Conservation (phyloP, 2,888 invertebrate genomes). For the Epistrophe grossulariae region DNA sequence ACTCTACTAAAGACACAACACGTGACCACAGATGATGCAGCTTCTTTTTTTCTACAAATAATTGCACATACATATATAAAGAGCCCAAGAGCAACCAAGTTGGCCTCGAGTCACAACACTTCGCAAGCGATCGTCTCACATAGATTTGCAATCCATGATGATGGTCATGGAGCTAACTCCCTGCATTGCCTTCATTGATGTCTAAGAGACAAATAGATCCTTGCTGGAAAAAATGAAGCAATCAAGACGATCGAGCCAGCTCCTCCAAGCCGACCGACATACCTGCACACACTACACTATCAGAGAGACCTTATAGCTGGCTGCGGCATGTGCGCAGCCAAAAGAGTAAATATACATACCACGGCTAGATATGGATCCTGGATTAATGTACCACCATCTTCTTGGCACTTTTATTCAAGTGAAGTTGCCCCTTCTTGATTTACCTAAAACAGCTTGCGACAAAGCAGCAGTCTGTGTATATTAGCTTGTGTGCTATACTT, state of each 20-base stretch:
- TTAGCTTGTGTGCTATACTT: conserved; percentile 58
- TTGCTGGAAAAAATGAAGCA: conserved; percentile 72
- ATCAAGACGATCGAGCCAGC: conserved; percentile 54
- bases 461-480: conserved; percentile 41
- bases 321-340: conserved; percentile 65
- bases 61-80: conserved; percentile 41
- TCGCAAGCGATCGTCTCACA: conserved; percentile 41
- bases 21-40: conserved; percentile 51
- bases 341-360: conserved; percentile 68
- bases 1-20: conserved; percentile 30
- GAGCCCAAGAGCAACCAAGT: conserved; percentile 49
- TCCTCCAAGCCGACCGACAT: conserved; percentile 15
- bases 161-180: conserved; percentile 56
- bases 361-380: conserved; percentile 67
- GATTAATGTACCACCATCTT: conserved; percentile 75
- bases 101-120: conserved; percentile 71
- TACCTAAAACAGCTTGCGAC: conserved; percentile 72
- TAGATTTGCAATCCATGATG: conserved; percentile 52
- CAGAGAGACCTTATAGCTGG: background rate
- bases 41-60: conserved; percentile 44
- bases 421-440: conserved; percentile 67
- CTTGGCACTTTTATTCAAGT: conserved; percentile 73
- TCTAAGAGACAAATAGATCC: conserved; percentile 73
- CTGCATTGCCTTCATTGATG: conserved; percentile 65
- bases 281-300: conserved; percentile 1